Evolutionary conservation across 2,797 vertebrate genomes (phyloP).

Genomic region (Hozukius guyotensis): DNA sequence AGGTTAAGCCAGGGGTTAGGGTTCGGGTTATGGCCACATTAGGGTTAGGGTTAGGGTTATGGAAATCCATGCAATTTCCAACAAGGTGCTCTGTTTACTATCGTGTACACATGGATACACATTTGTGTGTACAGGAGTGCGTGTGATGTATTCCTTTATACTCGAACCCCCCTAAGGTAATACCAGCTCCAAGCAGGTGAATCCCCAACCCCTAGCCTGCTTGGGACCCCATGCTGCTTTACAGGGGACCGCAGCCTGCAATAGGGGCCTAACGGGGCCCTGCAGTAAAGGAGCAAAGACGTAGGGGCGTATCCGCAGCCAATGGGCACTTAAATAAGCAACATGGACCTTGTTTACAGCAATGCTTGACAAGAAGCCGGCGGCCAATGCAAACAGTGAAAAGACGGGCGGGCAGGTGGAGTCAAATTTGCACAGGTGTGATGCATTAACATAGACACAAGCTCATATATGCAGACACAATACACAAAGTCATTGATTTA

Average conservation of each 20-base stretch:
- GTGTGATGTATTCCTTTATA: constrained; percentile 31
- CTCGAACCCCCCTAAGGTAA: constrained; percentile 36
- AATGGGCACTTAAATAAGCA: constrained; percentile 32
- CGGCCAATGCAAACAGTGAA: constrained; percentile 46
- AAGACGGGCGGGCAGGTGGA: neutral
- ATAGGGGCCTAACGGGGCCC: constrained; percentile 30
- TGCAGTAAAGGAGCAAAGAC: constrained; percentile 21
- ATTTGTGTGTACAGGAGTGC: constrained; percentile 7
- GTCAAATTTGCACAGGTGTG: constrained; percentile 23
- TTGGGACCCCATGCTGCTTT: constrained; percentile 35
- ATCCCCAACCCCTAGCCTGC: neutral
- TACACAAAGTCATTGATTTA: constrained; percentile 56
- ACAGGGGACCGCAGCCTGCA: constrained; percentile 26
- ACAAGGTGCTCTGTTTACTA: neutral
- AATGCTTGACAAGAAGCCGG: constrained; percentile 36
- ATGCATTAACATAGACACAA: constrained; percentile 34
- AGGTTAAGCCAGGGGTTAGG: neutral
- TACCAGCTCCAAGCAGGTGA: constrained; percentile 44
- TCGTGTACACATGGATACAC: neutral
- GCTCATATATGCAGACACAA: constrained; percentile 17
- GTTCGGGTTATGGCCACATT: neutral
- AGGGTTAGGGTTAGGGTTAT: too few species aligned
- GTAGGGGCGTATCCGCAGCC: neutral
- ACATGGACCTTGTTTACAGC: constrained; percentile 54
- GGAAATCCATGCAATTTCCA: too few species aligned